phyloP scores from a whole-genome alignment of 2,888 invertebrate species.

The Drepanosiphum platanoidis region DNA sequence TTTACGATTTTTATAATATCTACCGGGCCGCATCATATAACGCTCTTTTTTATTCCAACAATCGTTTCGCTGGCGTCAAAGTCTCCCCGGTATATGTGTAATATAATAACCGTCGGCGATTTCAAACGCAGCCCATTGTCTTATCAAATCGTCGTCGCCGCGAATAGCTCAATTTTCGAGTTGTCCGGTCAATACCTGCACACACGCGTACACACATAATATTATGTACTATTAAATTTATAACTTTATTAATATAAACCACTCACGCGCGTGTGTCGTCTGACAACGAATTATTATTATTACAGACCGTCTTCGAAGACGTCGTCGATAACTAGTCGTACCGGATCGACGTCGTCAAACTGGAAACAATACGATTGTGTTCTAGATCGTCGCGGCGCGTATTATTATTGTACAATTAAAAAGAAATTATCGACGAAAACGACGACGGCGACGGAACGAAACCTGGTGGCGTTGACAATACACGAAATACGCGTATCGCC shows the following conservation, averaged over 20 bases:
- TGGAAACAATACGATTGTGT: not conserved
- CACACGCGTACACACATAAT: not conserved
- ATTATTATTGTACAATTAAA: not conserved
- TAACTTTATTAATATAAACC: no score
- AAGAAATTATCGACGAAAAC: not conserved
- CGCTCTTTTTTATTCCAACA: no score
- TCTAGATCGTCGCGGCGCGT: not conserved
- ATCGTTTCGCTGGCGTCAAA: not conserved
- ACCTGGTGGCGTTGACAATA: not conserved
- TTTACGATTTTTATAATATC: not conserved
- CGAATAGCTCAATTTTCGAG: constrained; percentile 33
- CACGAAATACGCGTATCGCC: not conserved
- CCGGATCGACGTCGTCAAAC: constrained; percentile 17
- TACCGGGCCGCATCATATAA: no score
- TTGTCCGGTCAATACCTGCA: no score
- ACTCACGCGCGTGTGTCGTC: not conserved
- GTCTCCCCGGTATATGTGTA: not conserved
- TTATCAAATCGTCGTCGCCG: not conserved
- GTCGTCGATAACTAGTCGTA: constrained; percentile 19
- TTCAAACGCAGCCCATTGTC: constrained; percentile 27
- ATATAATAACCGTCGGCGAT: not conserved
- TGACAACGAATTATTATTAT: constrained; percentile 3
- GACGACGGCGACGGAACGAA: no score
- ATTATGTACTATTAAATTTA: no score
- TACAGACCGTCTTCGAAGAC: constrained; percentile 6